These are phyloP conservation scores for Bombus ignitus DNA, from an alignment of 1,140 invertebrate species.

Conservation along the genomic window DNA sequence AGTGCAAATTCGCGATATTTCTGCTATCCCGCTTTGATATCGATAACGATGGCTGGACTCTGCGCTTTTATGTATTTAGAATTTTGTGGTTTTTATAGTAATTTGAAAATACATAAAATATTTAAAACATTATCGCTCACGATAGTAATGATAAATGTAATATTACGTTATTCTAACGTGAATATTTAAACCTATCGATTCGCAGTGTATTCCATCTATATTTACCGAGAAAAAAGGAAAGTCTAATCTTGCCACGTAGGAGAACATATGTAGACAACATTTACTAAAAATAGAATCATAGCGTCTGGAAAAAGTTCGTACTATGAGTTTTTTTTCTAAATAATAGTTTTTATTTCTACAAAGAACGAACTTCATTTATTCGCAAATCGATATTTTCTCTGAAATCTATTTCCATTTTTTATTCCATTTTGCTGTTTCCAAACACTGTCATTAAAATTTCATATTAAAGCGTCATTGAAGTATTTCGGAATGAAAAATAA, in stretches of 20 bases:
- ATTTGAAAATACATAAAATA: too few relatives aligned
- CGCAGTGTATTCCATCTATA: too few relatives aligned
- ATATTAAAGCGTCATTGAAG: not conserved
- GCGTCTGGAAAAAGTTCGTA: too few relatives aligned
- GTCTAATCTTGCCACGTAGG: too few relatives aligned
- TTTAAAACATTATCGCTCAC: fast-evolving
- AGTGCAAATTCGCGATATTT: not conserved
- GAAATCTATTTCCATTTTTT: not conserved
- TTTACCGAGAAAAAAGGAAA: too few relatives aligned
- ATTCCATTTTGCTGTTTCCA: not conserved
- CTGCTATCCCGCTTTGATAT: not conserved
- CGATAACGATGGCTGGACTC: not conserved
- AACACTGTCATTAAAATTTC: not conserved
- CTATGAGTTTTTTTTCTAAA: too few relatives aligned
- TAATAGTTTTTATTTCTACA: too few relatives aligned
- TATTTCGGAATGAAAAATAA: not conserved
- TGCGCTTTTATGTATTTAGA: not conserved
- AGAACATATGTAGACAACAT: too few relatives aligned
- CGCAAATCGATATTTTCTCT: not conserved
- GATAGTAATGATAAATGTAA: too few relatives aligned
- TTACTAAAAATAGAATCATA: too few relatives aligned
- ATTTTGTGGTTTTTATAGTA: not conserved
- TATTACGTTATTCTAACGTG: too few relatives aligned
- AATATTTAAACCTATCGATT: too few relatives aligned
- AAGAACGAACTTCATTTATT: not conserved